Evolutionary conservation across 2,113 vertebrate genomes (phyloP).

Genomic region (Narcine bancroftii): DNA sequence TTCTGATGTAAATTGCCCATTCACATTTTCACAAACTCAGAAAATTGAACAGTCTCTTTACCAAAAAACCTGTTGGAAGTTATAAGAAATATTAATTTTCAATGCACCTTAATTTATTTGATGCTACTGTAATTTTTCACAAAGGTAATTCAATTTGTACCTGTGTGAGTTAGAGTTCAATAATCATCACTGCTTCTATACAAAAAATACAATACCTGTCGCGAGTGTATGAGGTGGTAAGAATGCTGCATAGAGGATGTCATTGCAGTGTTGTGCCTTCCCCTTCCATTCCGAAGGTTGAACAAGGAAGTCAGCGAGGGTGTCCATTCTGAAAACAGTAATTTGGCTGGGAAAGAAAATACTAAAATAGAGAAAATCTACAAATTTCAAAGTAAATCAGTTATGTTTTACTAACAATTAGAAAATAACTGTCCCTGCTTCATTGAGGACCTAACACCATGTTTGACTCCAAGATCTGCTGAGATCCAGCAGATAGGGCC

Average conservation of each 20-base stretch:
- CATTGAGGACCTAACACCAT: background rate
- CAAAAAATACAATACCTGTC: conserved; percentile 47
- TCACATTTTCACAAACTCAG: background rate
- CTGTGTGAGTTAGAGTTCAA: background rate
- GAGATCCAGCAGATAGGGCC: no score
- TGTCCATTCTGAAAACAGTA: conserved; percentile 61
- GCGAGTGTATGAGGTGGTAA: conserved; percentile 58
- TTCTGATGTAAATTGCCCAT: background rate
- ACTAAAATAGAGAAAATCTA: conserved; percentile 35
- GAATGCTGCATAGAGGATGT: conserved; percentile 56
- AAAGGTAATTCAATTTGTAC: background rate
- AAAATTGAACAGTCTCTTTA: no score
- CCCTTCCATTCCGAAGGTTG: conserved; percentile 64
- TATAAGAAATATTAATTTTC: background rate
- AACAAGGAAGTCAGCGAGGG: conserved; percentile 53
- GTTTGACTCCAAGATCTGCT: no score
- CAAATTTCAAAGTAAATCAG: background rate
- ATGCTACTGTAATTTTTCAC: background rate
- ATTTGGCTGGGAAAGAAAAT: conserved; percentile 55
- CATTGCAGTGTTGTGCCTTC: conserved; percentile 46
- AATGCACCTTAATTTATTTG: background rate
- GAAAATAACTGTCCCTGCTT: background rate
- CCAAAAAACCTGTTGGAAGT: background rate
- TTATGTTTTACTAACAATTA: background rate
- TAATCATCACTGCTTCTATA: background rate